Evolutionary conservation across 2,888 invertebrate genomes (phyloP).

Genomic region (Belgica antarctica): DNA sequence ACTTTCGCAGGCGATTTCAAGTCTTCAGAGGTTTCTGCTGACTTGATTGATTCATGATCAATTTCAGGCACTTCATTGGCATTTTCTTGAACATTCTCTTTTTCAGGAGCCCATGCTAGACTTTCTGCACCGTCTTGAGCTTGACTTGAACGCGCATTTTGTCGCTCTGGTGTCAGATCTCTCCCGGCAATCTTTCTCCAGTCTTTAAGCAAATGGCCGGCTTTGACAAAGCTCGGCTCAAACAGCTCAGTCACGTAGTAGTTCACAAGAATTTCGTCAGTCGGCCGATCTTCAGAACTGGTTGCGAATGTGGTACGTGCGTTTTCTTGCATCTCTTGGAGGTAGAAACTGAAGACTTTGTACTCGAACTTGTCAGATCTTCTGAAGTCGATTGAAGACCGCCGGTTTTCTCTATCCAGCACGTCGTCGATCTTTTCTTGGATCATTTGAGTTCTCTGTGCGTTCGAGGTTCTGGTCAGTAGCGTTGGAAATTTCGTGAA

Average conservation of each 20-base stretch:
- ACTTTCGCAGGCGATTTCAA: too few species aligned
- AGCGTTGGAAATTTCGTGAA: conserved; percentile 13
- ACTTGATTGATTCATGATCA: background rate
- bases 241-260: conserved; percentile 58
- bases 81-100: background rate
- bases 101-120: too few species aligned
- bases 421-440: conserved; percentile 43
- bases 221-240: conserved; percentile 52
- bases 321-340: conserved; percentile 5
- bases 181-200: conserved; percentile 65
- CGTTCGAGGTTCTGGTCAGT: background rate
- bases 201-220: conserved; percentile 60
- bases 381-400: background rate
- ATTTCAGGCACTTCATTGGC: background rate
- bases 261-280: conserved; percentile 44
- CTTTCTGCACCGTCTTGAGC: too few species aligned
- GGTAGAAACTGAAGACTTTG: background rate
- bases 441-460: background rate
- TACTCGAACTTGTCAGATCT: background rate
- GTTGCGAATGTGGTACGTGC: background rate
- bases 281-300: background rate
- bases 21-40: background rate
- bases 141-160: too few species aligned
- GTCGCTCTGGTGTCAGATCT: conserved; percentile 58
- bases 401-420: background rate